A percentile compares a stretch with the other conserved stretches of the same genome.
phyloP scores from a whole-genome alignment of 2,113 vertebrate genomes.

The Myiagra hebetior region DNA sequence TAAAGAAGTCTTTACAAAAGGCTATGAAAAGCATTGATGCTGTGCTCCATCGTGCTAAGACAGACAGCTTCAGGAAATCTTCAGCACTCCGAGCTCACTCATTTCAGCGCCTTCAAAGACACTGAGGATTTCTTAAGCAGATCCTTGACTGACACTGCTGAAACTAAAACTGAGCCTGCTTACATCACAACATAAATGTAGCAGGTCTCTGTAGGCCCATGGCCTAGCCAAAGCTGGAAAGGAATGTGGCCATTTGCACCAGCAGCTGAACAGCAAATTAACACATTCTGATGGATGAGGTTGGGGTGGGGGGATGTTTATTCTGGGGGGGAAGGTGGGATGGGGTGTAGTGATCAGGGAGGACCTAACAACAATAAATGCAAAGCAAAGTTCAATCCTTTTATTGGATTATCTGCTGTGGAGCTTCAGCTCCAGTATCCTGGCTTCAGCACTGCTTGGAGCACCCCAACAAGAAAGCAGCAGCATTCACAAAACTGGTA shows the following conservation, averaged over 20 bases:
- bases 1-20: neutral
- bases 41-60: neutral
- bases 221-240: neutral
- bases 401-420: neutral
- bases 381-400: neutral
- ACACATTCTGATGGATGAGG: neutral
- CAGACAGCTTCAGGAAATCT: neutral
- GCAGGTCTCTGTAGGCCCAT: neutral
- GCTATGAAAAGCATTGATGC: neutral
- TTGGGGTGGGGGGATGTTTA: neutral
- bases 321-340: neutral
- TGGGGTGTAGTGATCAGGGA: neutral
- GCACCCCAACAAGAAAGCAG: neutral
- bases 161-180: neutral
- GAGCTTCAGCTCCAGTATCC: neutral
- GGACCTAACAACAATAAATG: neutral
- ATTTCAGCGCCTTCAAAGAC: neutral
- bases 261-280: neutral
- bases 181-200: neutral
- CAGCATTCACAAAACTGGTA: neutral
- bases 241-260: neutral
- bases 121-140: neutral
- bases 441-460: neutral
- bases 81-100: accelerated
- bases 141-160: neutral